A percentile compares a stretch with the other conserved stretches of the same genome.
phyloP scores from a whole-genome alignment of 2,113 vertebrate genomes.

The Protobothrops flavoviridis region DNA sequence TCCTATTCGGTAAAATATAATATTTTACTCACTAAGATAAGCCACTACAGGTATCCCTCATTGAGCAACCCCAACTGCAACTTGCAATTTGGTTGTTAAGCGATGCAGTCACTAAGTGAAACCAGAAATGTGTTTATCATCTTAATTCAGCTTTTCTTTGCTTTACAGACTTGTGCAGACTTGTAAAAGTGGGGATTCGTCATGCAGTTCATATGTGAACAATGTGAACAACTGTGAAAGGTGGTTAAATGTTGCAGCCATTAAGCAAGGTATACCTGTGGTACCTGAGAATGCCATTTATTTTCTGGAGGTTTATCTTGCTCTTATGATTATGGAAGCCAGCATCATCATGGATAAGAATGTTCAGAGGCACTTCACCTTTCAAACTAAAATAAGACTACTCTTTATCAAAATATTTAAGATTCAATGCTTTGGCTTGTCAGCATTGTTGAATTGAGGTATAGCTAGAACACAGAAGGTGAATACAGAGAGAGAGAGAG shows the following conservation, averaged over 20 bases:
- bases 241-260: not conserved
- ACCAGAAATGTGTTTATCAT: not conserved
- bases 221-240: not conserved
- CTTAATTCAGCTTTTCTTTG: not conserved
- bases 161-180: not conserved
- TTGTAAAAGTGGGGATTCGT: not conserved
- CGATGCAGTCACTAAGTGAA: not conserved
- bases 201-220: not conserved
- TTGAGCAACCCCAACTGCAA: not conserved
- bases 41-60: not conserved
- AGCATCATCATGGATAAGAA: not conserved
- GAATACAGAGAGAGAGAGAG: not conserved
- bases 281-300: not conserved
- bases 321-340: not conserved
- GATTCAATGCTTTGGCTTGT: not conserved
- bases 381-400: not conserved
- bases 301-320: not conserved
- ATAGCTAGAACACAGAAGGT: not conserved
- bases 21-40: not conserved
- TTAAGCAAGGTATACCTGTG: not conserved
- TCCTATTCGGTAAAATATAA: no score
- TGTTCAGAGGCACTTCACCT: not conserved
- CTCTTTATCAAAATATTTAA: not conserved
- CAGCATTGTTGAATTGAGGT: not conserved
- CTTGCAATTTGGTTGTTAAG: not conserved